Conservation (phyloP, 2,797 vertebrate species). For the Clarias fuscus region DNA sequence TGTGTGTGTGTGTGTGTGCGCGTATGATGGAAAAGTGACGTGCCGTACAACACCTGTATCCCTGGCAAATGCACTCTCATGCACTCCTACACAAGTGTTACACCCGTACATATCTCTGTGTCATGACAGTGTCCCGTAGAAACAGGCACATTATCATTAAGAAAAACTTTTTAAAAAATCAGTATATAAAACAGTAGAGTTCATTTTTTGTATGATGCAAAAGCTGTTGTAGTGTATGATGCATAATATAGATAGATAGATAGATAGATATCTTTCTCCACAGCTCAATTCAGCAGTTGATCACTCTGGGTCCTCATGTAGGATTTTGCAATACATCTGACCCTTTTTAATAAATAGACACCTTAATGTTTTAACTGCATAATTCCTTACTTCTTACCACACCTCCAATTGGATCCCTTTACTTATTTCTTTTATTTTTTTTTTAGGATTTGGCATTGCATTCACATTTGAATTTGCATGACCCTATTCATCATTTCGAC, state of each 20-base stretch:
- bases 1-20: too few relatives aligned
- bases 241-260: background rate
- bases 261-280: background rate
- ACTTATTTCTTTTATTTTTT: too few relatives aligned
- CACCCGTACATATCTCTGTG: background rate
- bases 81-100: background rate
- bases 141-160: background rate
- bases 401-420: background rate
- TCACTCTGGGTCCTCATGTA: background rate
- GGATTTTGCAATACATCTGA: background rate
- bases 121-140: background rate
- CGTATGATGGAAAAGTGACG: background rate
- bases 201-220: background rate
- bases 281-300: background rate
- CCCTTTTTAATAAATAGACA: background rate
- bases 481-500: background rate
- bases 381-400: background rate
- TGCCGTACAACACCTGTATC: background rate
- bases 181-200: background rate
- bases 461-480: background rate
- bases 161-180: too few relatives aligned
- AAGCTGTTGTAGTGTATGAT: background rate
- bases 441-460: background rate
- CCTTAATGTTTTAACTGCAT: background rate
- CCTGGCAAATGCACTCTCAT: background rate